These are phyloP conservation scores for Boloria selene DNA, from an alignment of 2,888 invertebrate species.

Conservation along the genomic window DNA sequence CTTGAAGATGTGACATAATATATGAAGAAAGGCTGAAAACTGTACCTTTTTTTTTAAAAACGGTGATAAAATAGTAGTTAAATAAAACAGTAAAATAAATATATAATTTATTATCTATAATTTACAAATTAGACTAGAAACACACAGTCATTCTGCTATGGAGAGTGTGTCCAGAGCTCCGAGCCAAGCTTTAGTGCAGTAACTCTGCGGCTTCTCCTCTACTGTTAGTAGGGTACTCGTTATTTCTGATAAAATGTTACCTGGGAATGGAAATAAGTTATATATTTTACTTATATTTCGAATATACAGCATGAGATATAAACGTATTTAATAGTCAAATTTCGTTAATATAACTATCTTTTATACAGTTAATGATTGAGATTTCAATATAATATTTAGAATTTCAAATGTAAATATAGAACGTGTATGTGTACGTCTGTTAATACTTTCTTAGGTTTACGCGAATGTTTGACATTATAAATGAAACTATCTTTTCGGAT, in stretches of 20 bases:
- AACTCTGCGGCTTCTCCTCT: constrained; percentile 61
- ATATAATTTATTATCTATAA: constrained; percentile 31
- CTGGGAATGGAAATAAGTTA: constrained; percentile 49
- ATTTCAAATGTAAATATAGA: no score
- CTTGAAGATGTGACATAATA: no score
- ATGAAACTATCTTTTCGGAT: no score
- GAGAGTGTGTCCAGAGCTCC: constrained; percentile 63
- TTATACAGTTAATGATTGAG: no score
- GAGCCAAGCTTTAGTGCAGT: constrained; percentile 60
- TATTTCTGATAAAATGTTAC: constrained; percentile 64
- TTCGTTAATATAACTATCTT: no score
- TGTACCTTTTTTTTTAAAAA: background rate
- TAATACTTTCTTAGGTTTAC: no score
- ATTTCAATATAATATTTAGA: no score
- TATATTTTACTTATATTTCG: background rate
- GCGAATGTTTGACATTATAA: no score
- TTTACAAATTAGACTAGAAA: constrained; percentile 24
- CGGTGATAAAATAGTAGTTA: background rate
- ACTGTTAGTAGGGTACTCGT: constrained; percentile 55
- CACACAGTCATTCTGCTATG: constrained; percentile 53
- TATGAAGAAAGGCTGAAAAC: no score
- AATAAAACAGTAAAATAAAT: constrained; percentile 7
- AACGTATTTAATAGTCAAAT: no score
- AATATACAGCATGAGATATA: no score
- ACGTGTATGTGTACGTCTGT: no score